Conservation (phyloP, 2,113 vertebrate genomes). For the Phasianus colchicus region DNA sequence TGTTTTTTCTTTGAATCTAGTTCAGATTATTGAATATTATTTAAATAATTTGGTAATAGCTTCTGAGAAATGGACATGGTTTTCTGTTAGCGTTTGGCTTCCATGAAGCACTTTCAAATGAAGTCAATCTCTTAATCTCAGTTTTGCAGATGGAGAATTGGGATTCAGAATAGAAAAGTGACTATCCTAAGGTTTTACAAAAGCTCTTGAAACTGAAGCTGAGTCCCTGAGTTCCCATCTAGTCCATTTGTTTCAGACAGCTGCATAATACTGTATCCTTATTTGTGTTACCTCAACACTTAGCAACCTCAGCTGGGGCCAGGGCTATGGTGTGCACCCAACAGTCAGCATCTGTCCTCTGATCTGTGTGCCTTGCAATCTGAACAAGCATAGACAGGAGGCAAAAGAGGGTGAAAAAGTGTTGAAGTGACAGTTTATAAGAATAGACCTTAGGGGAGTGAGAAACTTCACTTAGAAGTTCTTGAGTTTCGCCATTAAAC, state of each 20-base stretch:
- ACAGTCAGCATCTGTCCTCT: background rate
- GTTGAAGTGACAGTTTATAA: constrained; percentile 9
- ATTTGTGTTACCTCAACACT: constrained; percentile 15
- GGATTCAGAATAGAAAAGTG: background rate
- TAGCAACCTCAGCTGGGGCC: background rate
- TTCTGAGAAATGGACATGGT: background rate
- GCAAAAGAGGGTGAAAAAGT: background rate
- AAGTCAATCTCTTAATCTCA: background rate
- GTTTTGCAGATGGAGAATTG: background rate
- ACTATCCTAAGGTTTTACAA: background rate
- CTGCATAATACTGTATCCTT: background rate
- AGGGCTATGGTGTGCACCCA: fast-evolving
- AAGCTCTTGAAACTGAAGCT: background rate
- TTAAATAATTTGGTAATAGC: background rate
- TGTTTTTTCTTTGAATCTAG: background rate
- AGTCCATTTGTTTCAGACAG: background rate
- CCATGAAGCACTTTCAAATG: background rate
- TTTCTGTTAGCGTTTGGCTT: background rate
- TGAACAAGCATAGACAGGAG: background rate
- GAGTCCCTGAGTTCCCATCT: background rate
- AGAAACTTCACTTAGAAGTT: background rate
- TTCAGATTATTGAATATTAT: background rate
- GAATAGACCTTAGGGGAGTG: background rate
- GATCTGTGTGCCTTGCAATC: background rate
- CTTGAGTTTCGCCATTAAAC: background rate